Conservation (phyloP, 2,888 invertebrate genomes). For the Apantesis nais region DNA sequence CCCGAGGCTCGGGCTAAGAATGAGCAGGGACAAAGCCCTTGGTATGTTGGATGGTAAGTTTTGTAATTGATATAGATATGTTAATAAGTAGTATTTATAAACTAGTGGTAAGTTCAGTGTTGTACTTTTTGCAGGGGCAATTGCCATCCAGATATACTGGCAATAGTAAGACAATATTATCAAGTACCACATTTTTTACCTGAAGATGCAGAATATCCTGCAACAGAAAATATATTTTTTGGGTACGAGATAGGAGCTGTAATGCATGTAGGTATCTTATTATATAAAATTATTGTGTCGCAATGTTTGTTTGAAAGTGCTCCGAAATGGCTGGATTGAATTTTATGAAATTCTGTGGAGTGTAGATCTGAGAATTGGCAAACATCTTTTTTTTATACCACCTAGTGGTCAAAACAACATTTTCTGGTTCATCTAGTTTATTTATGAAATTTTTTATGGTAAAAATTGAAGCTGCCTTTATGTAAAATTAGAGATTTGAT, state of each 20-base stretch:
- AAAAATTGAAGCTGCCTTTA: neutral
- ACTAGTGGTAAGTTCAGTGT: neutral
- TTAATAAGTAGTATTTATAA: neutral
- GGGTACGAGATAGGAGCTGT: conserved; percentile 96
- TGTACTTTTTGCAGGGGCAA: conserved; percentile 88
- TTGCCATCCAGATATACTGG: conserved; percentile 92
- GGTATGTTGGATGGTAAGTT: conserved; percentile 96
- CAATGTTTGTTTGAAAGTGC: no score
- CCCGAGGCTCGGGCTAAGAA: conserved; percentile 87
- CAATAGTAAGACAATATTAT: conserved; percentile 91
- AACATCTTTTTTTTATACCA: no score
- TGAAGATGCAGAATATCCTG: conserved; percentile 94
- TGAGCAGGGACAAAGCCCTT: conserved; percentile 88
- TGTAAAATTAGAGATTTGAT: neutral
- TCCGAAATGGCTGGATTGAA: no score
- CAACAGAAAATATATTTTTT: conserved; percentile 96
- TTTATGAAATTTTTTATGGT: no score
- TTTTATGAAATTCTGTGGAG: no score
- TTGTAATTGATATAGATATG: neutral
- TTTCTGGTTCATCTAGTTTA: no score
- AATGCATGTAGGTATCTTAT: conserved; percentile 92
- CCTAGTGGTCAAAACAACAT: no score
- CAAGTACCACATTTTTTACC: conserved; percentile 94
- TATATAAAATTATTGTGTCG: no score
- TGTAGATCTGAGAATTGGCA: no score